Conservation (phyloP, 2,113 vertebrate genomes). For the Romanogobio albipinnatus region DNA sequence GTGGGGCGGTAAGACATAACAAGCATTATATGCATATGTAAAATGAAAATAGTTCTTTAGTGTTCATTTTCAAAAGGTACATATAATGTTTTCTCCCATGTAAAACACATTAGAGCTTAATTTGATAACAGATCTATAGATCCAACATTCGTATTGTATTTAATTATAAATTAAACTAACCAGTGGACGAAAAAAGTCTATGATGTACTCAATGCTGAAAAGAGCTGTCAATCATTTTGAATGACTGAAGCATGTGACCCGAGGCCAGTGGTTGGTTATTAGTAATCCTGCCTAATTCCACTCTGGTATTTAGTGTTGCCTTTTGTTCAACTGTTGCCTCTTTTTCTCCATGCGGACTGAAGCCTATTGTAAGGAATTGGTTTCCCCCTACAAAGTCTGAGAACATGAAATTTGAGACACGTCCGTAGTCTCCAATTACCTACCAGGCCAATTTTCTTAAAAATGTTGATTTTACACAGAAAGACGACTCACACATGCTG, state of each 20-base stretch:
- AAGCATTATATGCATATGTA: slow-evolving; percentile 7
- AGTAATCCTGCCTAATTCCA: slow-evolving; percentile 52
- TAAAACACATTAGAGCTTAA: not conserved
- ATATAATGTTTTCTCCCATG: not conserved
- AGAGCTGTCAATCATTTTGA: slow-evolving; percentile 40
- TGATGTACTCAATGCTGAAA: not conserved
- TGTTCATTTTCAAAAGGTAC: not conserved
- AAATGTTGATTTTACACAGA: slow-evolving; percentile 62
- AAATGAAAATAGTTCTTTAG: not conserved
- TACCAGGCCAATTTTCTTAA: slow-evolving; percentile 51
- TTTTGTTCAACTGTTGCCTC: slow-evolving; percentile 54
- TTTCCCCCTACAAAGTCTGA: slow-evolving; percentile 48
- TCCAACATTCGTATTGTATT: not conserved
- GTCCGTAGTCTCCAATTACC: slow-evolving; percentile 61
- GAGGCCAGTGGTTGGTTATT: slow-evolving; percentile 46
- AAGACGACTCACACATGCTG: slow-evolving; percentile 67
- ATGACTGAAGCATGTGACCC: slow-evolving; percentile 17
- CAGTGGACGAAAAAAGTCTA: not conserved
- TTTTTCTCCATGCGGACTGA: slow-evolving; percentile 26
- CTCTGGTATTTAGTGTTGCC: slow-evolving; percentile 44
- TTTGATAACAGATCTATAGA: not conserved
- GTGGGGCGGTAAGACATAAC: slow-evolving; percentile 22
- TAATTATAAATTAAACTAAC: not conserved
- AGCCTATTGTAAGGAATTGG: slow-evolving; percentile 37
- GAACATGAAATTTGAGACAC: slow-evolving; percentile 65